Conservation (phyloP, 2,113 vertebrate genomes). For the Scatophagus argus region DNA sequence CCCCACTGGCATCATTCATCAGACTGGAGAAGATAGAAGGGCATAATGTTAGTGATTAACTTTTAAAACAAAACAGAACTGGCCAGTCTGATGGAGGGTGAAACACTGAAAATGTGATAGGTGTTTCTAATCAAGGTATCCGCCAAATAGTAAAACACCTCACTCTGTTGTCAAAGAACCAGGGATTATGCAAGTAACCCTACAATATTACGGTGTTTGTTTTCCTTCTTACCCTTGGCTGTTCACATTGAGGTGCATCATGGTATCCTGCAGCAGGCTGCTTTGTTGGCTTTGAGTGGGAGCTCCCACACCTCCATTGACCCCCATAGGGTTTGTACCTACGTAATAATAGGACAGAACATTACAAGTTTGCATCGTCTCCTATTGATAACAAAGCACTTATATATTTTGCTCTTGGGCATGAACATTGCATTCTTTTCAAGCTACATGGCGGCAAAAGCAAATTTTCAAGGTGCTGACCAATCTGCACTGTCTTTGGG, state of each 20-base stretch:
- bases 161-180: no score
- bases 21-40: slow-evolving; percentile 73
- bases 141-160: background rate
- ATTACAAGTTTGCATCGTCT: background rate
- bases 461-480: background rate
- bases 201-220: background rate
- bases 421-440: background rate
- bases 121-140: background rate
- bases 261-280: slow-evolving; percentile 91
- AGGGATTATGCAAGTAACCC: no score
- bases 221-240: slow-evolving; percentile 88
- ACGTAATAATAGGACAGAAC: background rate
- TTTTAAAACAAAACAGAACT: background rate
- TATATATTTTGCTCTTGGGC: background rate
- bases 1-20: slow-evolving; percentile 90
- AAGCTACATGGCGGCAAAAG: background rate
- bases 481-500: background rate
- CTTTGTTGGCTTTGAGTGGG: slow-evolving; percentile 84
- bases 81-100: background rate
- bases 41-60: slow-evolving; percentile 32
- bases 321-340: slow-evolving; percentile 93
- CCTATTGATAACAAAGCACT: background rate
- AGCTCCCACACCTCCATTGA: slow-evolving; percentile 93
- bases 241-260: slow-evolving; percentile 94
- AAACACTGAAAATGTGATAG: background rate